Evolutionary conservation across 2,113 vertebrate genomes (phyloP).

Genomic region (Struthio camelus): DNA sequence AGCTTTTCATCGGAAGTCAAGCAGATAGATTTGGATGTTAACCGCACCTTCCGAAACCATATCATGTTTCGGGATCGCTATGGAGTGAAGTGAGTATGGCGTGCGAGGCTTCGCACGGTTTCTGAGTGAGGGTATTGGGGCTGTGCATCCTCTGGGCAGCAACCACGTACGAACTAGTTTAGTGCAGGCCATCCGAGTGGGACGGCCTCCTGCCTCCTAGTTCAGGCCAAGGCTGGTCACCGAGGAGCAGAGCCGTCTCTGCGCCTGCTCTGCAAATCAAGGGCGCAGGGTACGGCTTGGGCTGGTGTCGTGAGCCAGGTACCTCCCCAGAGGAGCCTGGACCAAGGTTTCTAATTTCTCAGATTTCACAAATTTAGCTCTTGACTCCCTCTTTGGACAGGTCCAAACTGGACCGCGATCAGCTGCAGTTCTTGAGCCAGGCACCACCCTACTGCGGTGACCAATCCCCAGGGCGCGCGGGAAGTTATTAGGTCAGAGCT

Average conservation of each 20-base stretch:
- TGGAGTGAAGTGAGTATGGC: constrained; percentile 85
- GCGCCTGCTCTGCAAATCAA: not conserved
- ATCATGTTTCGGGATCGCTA: constrained; percentile 95
- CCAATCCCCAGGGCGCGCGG: not conserved
- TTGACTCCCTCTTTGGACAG: not conserved
- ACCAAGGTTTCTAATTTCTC: not conserved
- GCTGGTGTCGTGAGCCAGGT: not conserved
- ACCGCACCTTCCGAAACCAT: constrained; percentile 93
- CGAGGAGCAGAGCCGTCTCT: not conserved
- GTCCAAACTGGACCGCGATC: not conserved
- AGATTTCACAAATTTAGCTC: not conserved
- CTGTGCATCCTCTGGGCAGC: not conserved
- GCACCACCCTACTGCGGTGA: not conserved
- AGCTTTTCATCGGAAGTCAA: constrained; percentile 88
- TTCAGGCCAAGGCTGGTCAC: not conserved
- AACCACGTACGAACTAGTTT: not conserved
- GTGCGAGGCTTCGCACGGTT: not conserved
- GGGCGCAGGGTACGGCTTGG: not conserved
- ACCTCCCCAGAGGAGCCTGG: not conserved
- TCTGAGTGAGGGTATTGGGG: not conserved
- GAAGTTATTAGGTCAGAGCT: not conserved
- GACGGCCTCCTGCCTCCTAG: not conserved
- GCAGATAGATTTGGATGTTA: constrained; percentile 92
- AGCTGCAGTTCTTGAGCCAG: not conserved
- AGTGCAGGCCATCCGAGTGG: not conserved